Conservation (phyloP, 1,140 invertebrate genomes). For the Drosophila navojoa region DNA sequence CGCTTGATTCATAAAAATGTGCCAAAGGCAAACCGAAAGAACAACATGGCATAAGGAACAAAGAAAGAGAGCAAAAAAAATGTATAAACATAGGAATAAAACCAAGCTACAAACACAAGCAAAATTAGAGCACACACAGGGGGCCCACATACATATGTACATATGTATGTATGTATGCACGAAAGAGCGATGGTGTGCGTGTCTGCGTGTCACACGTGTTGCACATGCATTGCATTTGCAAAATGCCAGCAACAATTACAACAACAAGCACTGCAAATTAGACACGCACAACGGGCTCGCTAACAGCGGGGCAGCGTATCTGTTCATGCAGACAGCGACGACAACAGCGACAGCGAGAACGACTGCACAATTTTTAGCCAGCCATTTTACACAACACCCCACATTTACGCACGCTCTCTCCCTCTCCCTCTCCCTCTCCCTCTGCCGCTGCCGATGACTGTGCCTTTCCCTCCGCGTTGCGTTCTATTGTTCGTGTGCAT, state of each 20-base stretch:
- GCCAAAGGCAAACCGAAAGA: conserved; percentile 23
- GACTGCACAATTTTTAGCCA: conserved; percentile 22
- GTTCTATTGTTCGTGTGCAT: conserved; percentile 12
- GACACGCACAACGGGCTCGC: conserved; percentile 46
- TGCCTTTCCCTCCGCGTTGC: conserved; percentile 8
- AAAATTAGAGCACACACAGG: conserved; percentile 40
- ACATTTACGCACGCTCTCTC: conserved; percentile 8
- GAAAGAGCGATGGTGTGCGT: neutral
- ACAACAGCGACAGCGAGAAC: neutral
- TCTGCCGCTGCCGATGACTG: neutral
- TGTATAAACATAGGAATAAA: conserved; percentile 4
- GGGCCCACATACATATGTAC: neutral
- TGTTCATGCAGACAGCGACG: conserved; percentile 1
- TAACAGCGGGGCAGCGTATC: conserved; percentile 9
- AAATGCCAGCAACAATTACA: conserved; percentile 26
- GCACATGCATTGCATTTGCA: conserved; percentile 67
- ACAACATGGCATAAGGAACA: conserved; percentile 14
- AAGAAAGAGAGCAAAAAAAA: neutral
- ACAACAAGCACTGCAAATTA: conserved; percentile 52
- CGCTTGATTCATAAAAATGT: conserved; percentile 25
- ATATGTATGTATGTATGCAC: neutral
- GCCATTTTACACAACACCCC: conserved; percentile 32
- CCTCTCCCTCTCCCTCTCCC: neutral
- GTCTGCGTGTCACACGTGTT: conserved; percentile 62
- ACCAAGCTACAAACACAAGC: neutral